These are phyloP conservation scores for Xylocopa sonorina DNA, from an alignment of 1,140 invertebrate species.

Conservation along the genomic window DNA sequence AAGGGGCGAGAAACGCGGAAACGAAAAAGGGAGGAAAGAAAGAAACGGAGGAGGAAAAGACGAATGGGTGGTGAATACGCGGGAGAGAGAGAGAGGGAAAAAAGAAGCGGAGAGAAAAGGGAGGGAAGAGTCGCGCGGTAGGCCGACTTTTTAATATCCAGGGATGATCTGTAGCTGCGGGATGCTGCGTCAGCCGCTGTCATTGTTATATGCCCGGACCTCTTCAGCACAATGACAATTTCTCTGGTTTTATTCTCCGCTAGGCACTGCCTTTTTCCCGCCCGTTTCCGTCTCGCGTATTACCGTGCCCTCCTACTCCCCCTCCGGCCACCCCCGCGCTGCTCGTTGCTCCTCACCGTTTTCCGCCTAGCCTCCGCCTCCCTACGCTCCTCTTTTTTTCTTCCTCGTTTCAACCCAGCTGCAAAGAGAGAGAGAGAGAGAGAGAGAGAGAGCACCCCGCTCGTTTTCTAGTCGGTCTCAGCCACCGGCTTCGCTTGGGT, in stretches of 20 bases:
- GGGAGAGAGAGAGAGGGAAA: background rate
- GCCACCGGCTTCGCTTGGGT: conserved; percentile 19
- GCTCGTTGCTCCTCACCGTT: conserved; percentile 27
- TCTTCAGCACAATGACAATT: conserved; percentile 81
- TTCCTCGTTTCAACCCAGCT: conserved; percentile 47
- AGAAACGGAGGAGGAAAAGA: background rate
- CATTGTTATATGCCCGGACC: conserved; percentile 80
- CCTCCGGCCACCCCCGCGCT: background rate
- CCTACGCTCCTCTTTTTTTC: conserved; percentile 3
- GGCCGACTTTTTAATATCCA: conserved; percentile 80
- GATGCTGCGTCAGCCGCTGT: conserved; percentile 79
- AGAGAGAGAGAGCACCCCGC: no score
- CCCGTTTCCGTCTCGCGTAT: conserved; percentile 75
- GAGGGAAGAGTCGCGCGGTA: conserved; percentile 51
- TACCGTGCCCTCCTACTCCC: conserved; percentile 69
- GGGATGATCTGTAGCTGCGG: conserved; percentile 79
- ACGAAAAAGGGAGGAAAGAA: background rate
- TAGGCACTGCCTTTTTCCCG: conserved; percentile 70
- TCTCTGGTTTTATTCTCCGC: conserved; percentile 79
- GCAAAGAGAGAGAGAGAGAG: no score
- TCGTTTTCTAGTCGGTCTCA: conserved; percentile 53
- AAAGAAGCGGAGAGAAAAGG: conserved; percentile 5
- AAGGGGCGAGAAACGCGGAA: conserved; percentile 33
- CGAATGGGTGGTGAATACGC: background rate
- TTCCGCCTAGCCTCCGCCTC: conserved; percentile 26